Evolutionary conservation across 2,113 vertebrate genomes (phyloP), one percentile per base, ranked within the genome.

Genomic region (Furnarius figulus): DNA sequence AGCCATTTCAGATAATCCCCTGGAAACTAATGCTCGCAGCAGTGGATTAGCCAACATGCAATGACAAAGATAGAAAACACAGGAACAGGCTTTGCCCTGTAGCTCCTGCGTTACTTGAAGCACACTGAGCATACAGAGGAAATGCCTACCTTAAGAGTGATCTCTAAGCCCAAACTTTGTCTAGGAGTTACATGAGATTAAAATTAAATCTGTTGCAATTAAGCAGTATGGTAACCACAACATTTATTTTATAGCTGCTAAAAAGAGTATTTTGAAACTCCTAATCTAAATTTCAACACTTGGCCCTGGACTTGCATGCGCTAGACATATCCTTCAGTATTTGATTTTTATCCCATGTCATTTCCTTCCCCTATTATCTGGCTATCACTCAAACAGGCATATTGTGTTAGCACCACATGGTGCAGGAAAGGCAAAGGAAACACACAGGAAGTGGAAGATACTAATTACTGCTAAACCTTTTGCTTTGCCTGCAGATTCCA

Each of bases 41-140:
- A 63, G 14, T 52, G 65, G 90, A 95, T 94, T 95, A 96, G 56
- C 70, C 79, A 95, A 79, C 70, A 93, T 5, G 58, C 8, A 7
- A 80, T 83, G 81, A 87, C 75, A 90, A 97, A 97, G 75, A 97
- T 91, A 97, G 97, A 93, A 93, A 78, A 52, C 50, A 75, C 3
- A 53, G 59, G 95, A 97, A 96, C 42, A 93, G 93, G 95, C 96
- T 97, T 97, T 96, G 73, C 30, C 35, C 35, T 47, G 23, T 15
- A 91, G 30, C 42, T 80, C 35, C 59, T 58, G 18, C 10, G n/a
- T 30, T 83, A 91, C 56, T 28, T 73, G 23, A 86, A 71, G 14
- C 21, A 17, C 62, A 72, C 55, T 47, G 28, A 92, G 49, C 19
- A 72, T 49, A 75, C 17, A 90, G 22, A 76, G 30, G 35, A 91